Conservation (phyloP, 92 coral and sea anemone species). For the Parazoanthus atlanticus region DNA sequence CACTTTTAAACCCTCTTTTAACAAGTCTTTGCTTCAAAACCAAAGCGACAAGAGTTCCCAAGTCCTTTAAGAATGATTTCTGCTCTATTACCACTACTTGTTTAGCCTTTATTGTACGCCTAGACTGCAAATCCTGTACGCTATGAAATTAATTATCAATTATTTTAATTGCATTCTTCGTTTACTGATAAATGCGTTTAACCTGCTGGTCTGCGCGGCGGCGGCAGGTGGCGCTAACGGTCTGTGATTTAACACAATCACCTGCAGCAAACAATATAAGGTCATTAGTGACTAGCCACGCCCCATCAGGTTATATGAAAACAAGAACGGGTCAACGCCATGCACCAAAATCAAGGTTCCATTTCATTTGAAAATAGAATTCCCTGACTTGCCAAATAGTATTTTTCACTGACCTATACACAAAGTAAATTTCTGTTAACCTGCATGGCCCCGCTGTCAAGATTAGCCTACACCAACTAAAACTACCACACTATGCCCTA, state of each 20-base stretch:
- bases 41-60: background rate
- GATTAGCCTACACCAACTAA: no score
- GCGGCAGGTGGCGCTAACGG: background rate
- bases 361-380: no score
- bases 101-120: background rate
- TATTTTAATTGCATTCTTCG: background rate
- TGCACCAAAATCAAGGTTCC: no score
- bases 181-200: background rate
- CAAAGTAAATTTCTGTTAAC: no score
- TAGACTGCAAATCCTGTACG: background rate
- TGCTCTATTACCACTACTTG: background rate
- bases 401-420: no score
- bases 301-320: background rate
- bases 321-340: background rate
- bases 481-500: no score
- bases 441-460: no score
- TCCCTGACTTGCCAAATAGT: no score
- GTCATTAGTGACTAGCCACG: background rate
- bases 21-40: background rate
- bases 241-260: background rate
- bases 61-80: background rate
- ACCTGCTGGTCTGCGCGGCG: background rate
- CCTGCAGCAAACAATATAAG: background rate
- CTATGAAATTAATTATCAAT: background rate
- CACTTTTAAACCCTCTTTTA: no score